Base-by-base conservation (phyloP, 2,888 invertebrate genomes). In the Dicyrtomina minuta region DNA sequence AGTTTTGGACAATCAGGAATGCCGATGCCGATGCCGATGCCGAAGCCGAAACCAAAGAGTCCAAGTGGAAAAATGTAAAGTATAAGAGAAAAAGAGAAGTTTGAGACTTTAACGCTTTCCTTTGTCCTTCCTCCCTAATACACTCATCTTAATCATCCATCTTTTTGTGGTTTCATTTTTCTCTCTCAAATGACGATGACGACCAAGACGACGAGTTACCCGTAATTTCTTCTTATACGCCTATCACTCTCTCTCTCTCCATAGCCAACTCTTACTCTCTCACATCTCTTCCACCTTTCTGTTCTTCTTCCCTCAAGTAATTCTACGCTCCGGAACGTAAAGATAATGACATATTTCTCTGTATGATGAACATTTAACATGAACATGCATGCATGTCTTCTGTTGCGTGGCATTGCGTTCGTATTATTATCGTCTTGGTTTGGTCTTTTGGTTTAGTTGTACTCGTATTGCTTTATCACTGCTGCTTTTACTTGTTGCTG, bases 1-100 rank as follows among this genome's bases (percentile, higher is more conserved):
- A 44, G 44, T 60, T 60, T 60, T 60, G 43, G 43, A 60, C 41
- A 60, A 43, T 43, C 44, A 44, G 60, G 44, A 60, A 44, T 60
- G 60, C 13, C 24, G 55, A 51, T n/a, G n/a, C n/a, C n/a, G n/a
- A n/a, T n/a, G n/a, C n/a, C n/a, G n/a, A n/a, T n/a, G 49, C 49
- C 10, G 8, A 17, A 17, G 22, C n/a, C 46, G 17, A 1, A 17
- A 17, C 17, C 49, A 49, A 13, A 24, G 53, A 53, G 33, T 33
- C 4, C 4, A 33, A 33, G 33, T 33, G 33, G 8, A 8, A 5
- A 33, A 33, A 8, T 33, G 33, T 33, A 33, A 33, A 33, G 33
- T 33, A 3, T 33, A 3, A 33, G 33, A 5, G 4, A 33, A 33
- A 33, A 33, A 33, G 3, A 8, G 33, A 33, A 33, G 33, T n/a